A percentile compares a stretch with the other conserved stretches of the same genome.
phyloP scores from a whole-genome alignment of 1,140 invertebrate genomes.

The Euura lappo region DNA sequence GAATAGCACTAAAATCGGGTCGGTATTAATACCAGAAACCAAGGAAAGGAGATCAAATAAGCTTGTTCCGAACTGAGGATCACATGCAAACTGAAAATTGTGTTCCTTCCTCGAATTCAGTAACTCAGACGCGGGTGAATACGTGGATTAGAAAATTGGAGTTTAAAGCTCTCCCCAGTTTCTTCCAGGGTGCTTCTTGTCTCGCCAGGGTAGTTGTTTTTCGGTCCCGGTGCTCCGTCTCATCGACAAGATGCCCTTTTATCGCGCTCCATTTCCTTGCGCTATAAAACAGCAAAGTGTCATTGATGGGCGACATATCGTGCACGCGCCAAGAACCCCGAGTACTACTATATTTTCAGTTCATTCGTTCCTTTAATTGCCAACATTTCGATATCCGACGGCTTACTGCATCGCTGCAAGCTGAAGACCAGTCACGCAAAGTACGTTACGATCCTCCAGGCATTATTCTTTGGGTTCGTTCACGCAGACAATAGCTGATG shows the following conservation, averaged over 20 bases:
- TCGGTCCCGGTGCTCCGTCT: neutral
- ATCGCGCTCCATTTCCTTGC: neutral
- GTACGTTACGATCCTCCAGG: too few species aligned
- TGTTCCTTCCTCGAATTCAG: neutral
- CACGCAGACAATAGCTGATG: too few species aligned
- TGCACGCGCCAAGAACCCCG: neutral
- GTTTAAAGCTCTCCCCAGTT: neutral
- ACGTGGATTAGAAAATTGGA: neutral
- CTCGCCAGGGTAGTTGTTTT: neutral
- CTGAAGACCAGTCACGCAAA: too few species aligned
- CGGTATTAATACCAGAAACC: neutral
- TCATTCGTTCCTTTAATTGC: neutral
- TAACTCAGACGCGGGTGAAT: neutral
- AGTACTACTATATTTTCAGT: neutral
- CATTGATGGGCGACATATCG: neutral
- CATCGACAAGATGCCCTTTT: neutral
- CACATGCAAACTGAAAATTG: too few species aligned
- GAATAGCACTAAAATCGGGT: neutral
- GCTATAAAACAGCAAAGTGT: neutral
- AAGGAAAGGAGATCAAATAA: neutral
- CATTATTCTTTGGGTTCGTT: too few species aligned
- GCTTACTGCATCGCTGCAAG: neutral
- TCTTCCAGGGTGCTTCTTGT: neutral
- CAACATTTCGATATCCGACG: neutral
- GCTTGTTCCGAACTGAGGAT: too few species aligned